phyloP scores from a whole-genome alignment of 2,113 vertebrate genomes.

The Cheirogaleus medius region DNA sequence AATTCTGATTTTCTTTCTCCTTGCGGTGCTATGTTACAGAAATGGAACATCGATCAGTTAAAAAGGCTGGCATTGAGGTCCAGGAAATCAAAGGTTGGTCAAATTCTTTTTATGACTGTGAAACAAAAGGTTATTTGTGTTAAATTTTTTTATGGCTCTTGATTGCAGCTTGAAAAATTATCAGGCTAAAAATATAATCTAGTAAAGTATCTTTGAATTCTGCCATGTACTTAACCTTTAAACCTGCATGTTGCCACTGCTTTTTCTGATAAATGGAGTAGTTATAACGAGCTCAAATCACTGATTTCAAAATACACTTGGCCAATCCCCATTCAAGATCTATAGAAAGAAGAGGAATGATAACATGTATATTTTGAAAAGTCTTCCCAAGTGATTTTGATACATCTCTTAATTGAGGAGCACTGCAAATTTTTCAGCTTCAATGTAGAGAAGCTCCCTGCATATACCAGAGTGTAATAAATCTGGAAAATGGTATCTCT shows the following conservation, averaged over 20 bases:
- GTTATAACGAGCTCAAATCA: neutral
- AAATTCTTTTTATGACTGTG: slow-evolving; percentile 63
- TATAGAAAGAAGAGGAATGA: neutral
- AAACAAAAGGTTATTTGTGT: slow-evolving; percentile 49
- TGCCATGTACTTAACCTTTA: neutral
- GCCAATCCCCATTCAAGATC: neutral
- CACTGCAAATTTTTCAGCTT: neutral
- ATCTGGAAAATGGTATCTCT: neutral
- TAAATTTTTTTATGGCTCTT: slow-evolving; percentile 15
- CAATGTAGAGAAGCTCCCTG: neutral
- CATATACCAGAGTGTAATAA: neutral
- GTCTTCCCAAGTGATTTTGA: neutral
- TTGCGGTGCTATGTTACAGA: slow-evolving; percentile 86
- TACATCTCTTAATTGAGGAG: neutral
- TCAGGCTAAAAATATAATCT: slow-evolving; percentile 44
- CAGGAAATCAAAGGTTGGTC: slow-evolving; percentile 93
- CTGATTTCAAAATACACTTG: neutral
- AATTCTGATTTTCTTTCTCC: slow-evolving; percentile 46
- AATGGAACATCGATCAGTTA: slow-evolving; percentile 96
- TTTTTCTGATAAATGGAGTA: slow-evolving; percentile 19
- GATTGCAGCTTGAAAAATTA: slow-evolving; percentile 41
- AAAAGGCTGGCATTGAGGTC: slow-evolving; percentile 96
- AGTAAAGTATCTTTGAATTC: neutral
- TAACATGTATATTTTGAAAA: neutral
- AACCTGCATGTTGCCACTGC: neutral